Base-by-base conservation (phyloP, 2,888 invertebrate genomes). In the Chouioia cunea region DNA sequence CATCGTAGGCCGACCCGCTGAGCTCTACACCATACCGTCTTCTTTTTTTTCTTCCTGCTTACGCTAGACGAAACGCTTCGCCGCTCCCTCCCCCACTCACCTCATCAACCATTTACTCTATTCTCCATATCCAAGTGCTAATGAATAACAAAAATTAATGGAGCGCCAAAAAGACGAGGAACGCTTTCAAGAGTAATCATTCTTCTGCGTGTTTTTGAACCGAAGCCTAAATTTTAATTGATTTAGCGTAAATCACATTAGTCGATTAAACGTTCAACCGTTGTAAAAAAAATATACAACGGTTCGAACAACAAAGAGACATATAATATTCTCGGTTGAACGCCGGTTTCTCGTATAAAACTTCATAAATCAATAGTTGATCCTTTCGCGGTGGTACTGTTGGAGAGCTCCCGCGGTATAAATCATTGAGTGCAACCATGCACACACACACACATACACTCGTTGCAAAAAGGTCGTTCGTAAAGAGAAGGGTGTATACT, bases 1-100 rank as follows among this genome's bases (percentile, higher is more conserved):
- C 84, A 84, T 83, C 84, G 84, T 75, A 84, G 84, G 84, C 84
- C 84, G 83, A 84, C 84, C 84, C 84, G 83, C 76, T 78, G 73
- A 71, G 70, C 70, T 66, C 56, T 27, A 58, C 62, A 53, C 70
- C n/a, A 2, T 22, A 52, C 16, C 14, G n/a, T 48, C 18, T 47
- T 27, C 58, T 18, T 14, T 48, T 15, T 6, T 2, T 23, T 59
- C 22, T 59, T 66, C 22, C 52, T 63, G 46, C n/a, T 10, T 22
- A 44, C 52, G 47, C 62, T 60, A 44, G 65, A 56, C 56, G 64
- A 47, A 50, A 60, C 54, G 70, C 53, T 27, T 48, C 43, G 68
- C 60, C 23, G 18, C 15, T 48, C 50, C 27, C 50, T 50, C 22
- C n/a, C 36, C 52, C 54, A 46, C 56, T 53, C n/a, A 44, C 2